Evolutionary conservation across 2,113 vertebrate species (phyloP).

Genomic region (Osmerus eperlanus): DNA sequence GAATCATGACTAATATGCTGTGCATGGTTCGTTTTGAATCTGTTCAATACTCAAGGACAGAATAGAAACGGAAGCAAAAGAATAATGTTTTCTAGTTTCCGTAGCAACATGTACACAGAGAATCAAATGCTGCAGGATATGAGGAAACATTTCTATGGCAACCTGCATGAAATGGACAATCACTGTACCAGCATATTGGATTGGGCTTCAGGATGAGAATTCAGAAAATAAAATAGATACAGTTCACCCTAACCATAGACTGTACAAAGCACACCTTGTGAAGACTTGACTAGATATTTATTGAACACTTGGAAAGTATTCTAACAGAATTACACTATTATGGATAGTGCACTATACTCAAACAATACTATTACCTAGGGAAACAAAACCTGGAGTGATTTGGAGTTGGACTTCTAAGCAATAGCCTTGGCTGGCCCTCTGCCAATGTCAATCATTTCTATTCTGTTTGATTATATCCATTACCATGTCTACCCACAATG

Average conservation of each 20-base stretch:
- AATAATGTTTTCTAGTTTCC: constrained; percentile 55
- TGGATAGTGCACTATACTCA: too few relatives aligned
- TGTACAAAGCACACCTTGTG: neutral
- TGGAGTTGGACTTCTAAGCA: neutral
- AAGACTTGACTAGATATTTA: too few relatives aligned
- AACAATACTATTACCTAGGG: neutral
- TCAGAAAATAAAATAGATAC: neutral
- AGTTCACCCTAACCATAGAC: neutral
- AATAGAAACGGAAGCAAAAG: constrained; percentile 32
- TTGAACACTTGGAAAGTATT: neutral
- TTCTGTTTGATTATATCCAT: neutral
- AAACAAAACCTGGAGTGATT: neutral
- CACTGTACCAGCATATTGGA: constrained; percentile 6
- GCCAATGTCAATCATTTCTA: neutral
- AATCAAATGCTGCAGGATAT: constrained; percentile 39
- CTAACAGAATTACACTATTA: too few relatives aligned
- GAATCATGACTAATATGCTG: constrained; percentile 1
- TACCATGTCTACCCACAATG: too few relatives aligned
- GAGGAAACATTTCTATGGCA: constrained; percentile 61
- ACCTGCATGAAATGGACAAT: constrained; percentile 41
- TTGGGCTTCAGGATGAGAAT: neutral
- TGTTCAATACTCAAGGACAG: constrained; percentile 50
- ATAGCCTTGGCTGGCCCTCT: neutral
- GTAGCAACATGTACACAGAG: constrained; percentile 53
- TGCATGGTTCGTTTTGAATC: constrained; percentile 42